A percentile compares a stretch with the other conserved stretches of the same genome.
phyloP scores from a whole-genome alignment of 2,113 vertebrate species.

The Calyptomena viridis region DNA sequence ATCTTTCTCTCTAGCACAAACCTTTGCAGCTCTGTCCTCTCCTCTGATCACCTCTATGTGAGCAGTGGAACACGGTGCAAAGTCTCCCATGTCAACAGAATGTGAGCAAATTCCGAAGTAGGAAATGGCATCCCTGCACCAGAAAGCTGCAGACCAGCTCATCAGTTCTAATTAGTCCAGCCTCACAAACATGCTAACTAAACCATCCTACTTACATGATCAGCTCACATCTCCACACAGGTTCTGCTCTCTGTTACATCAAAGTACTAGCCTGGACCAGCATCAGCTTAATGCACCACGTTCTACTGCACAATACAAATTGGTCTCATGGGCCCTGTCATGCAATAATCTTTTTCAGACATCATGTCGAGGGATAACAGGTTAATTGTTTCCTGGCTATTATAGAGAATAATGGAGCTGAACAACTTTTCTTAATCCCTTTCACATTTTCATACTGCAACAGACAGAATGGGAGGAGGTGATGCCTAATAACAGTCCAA shows the following conservation, averaged over 20 bases:
- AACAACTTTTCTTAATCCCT: not conserved
- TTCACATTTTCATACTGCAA: not conserved
- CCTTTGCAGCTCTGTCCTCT: not conserved
- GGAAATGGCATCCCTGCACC: not conserved
- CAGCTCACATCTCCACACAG: not conserved
- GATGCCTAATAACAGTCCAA: not conserved
- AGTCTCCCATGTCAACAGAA: not conserved
- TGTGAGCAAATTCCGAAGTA: not conserved
- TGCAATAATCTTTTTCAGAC: not conserved
- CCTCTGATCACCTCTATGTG: rapidly evolving
- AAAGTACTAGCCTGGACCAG: not conserved
- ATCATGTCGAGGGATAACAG: not conserved
- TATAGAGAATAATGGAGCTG: not conserved
- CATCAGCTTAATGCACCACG: not conserved
- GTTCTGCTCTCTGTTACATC: not conserved
- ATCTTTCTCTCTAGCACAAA: not conserved
- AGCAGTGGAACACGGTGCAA: not conserved
- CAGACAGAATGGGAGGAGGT: not conserved
- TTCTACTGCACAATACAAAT: not conserved
- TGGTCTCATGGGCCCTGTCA: not conserved
- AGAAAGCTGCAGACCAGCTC: not conserved
- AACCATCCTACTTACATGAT: not conserved
- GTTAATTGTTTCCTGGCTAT: not conserved
- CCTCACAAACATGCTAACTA: not conserved
- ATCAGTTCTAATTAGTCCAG: not conserved